Base-by-base conservation (phyloP, 2,888 invertebrate genomes). In the Pandemis heparana region DNA sequence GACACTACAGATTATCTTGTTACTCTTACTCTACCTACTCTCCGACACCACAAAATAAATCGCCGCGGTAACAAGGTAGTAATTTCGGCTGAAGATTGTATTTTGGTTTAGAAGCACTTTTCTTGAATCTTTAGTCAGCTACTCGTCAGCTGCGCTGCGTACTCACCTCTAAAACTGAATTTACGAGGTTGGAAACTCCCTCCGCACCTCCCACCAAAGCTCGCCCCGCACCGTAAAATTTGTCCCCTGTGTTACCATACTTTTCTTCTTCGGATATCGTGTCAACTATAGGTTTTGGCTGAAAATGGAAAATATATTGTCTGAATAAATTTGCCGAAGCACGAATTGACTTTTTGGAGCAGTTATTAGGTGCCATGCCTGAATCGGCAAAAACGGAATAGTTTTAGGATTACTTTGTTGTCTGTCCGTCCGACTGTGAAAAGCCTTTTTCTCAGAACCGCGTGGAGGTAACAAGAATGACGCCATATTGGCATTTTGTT, bases 221-320 rank as follows among this genome's bases (percentile, higher is more conserved):
- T 71, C 95, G 95, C 0, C 97, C 96, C 39, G 96, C 88, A 16
- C 91, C 91, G 75, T 95, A 95, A 78, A 96, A 96, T 83, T 95
- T 96, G 80, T 96, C 97, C 0, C 96, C 97, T 67, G 92, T 95
- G 83, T 97, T 97, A 23, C 97, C 97, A 84, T 97, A 97, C 83
- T 97, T 97, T 67, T 97, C 97, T 67, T 96, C 95, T 85, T 97
- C 97, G 60, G 89, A 92, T 78, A 97, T 96, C 5, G 95, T 95
- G 81, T 97, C 97, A 38, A 97, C 95, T 75, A 97, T 92, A 0
- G 97, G 97, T 77, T 95, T 95, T 0, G 97, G 96, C 95, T 96
- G 83, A 74, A 79, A 78, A 75, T 16, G 0, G 9, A 53, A 53
- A 53, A 18, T 7, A 8, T 18, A 8, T 7, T 53, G 16, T 53